A percentile compares a stretch with the other conserved stretches of the same genome.
Conservation (phyloP, 2,797 vertebrate species). For the Mastacembelus armatus region DNA sequence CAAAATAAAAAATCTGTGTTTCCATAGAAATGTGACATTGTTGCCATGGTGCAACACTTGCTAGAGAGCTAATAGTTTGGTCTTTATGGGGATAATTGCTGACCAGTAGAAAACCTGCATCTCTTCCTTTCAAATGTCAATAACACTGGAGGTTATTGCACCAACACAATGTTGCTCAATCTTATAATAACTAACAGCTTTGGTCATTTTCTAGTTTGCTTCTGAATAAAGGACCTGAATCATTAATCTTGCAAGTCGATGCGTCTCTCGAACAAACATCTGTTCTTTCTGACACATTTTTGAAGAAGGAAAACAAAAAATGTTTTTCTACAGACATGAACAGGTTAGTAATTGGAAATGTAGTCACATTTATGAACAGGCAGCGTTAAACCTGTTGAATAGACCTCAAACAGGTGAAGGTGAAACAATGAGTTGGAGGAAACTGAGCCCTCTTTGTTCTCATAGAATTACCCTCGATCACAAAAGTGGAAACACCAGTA, state of each 20-base stretch:
- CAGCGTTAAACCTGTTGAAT: no score
- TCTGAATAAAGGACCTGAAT: background rate
- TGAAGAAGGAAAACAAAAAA: background rate
- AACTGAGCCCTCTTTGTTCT: no score
- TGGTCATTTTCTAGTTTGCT: no score
- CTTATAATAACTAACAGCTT: no score
- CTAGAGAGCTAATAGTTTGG: constrained; percentile 65
- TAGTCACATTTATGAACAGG: no score
- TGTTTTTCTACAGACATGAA: no score
- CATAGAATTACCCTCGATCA: constrained; percentile 5
- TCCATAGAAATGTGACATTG: constrained; percentile 79
- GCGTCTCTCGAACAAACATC: background rate
- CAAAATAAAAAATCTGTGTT: constrained; percentile 68
- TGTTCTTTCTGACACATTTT: background rate
- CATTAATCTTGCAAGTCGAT: background rate
- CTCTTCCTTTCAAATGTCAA: background rate
- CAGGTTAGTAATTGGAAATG: no score
- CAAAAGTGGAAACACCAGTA: constrained; percentile 2
- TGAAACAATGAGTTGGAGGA: no score
- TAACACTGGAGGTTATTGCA: no score
- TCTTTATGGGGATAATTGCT: constrained; percentile 34
- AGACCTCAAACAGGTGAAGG: constrained; percentile 2
- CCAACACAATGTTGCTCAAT: no score
- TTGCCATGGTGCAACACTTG: constrained; percentile 73
- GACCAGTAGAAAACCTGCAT: constrained; percentile 27